These are phyloP conservation scores for Spodoptera litura DNA, from an alignment of 1,140 invertebrate genomes.

Conservation along the genomic window DNA sequence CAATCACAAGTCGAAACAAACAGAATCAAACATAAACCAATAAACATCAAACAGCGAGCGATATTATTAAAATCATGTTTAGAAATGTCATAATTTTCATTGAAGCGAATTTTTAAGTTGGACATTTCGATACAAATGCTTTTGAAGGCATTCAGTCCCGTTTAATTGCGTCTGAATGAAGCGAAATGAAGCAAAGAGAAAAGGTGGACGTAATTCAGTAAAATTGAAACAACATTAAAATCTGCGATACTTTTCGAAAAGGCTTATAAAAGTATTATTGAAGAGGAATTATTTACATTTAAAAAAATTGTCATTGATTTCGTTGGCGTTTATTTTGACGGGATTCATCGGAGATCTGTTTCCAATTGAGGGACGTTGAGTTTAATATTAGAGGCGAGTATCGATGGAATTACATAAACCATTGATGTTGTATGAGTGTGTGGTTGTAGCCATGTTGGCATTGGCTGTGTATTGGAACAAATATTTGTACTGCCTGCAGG, in stretches of 20 bases:
- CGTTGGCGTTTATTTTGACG: conserved; percentile 28
- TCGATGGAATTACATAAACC: too few relatives aligned
- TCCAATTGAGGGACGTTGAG: conserved; percentile 1
- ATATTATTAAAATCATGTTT: conserved; percentile 24
- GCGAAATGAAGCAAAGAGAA: conserved; percentile 16
- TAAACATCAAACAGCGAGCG: conserved; percentile 8
- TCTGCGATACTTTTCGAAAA: conserved; percentile 32
- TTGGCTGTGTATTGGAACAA: conserved; percentile 9
- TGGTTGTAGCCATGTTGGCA: too few relatives aligned
- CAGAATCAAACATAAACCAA: conserved; percentile 16
- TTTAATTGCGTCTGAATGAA: conserved; percentile 26
- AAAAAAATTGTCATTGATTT: conserved; percentile 34
- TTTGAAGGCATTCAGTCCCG: conserved; percentile 6
- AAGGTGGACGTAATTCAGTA: conserved; percentile 26
- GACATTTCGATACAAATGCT: conserved; percentile 35
- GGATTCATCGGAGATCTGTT: background rate
- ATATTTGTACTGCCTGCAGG: background rate
- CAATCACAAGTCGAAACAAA: conserved; percentile 20
- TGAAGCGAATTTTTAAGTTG: conserved; percentile 33
- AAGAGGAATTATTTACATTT: conserved; percentile 30
- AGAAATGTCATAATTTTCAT: conserved; percentile 35
- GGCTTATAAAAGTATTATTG: conserved; percentile 25
- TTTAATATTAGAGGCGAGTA: background rate
- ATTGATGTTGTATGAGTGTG: too few relatives aligned
- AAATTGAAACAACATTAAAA: conserved; percentile 25